phyloP scores from a whole-genome alignment of 2,888 invertebrate genomes.

The Oscheius myriophilus region DNA sequence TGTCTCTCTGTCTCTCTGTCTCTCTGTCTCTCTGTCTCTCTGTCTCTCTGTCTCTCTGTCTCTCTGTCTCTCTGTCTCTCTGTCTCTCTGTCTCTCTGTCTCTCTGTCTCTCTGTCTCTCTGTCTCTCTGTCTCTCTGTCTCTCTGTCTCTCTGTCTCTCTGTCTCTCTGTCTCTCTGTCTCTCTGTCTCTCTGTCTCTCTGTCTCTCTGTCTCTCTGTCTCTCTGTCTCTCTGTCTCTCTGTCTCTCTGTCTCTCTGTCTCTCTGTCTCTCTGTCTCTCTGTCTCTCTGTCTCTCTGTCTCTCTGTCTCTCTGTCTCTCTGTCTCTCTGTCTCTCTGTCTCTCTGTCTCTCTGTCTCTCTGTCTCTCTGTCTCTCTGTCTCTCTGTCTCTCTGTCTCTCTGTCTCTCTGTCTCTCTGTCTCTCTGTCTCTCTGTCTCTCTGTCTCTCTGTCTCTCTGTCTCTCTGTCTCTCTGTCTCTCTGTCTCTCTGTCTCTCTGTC shows the following conservation, averaged over 20 bases:
- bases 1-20: background rate
- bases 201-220: background rate
- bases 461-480: no score
- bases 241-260: no score
- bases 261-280: no score
- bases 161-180: background rate
- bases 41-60: no score
- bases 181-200: no score
- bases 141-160: background rate
- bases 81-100: conserved; percentile 43
- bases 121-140: no score
- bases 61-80: conserved; percentile 24
- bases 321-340: no score
- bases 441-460: background rate
- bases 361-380: conserved; percentile 50
- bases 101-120: no score
- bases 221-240: conserved; percentile 51
- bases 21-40: background rate
- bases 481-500: no score
- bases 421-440: no score
- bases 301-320: background rate
- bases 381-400: background rate
- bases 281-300: background rate
- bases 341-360: no score
- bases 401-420: no score